Conservation (phyloP, 2,113 vertebrate species). For the Sturnira hondurensis region DNA sequence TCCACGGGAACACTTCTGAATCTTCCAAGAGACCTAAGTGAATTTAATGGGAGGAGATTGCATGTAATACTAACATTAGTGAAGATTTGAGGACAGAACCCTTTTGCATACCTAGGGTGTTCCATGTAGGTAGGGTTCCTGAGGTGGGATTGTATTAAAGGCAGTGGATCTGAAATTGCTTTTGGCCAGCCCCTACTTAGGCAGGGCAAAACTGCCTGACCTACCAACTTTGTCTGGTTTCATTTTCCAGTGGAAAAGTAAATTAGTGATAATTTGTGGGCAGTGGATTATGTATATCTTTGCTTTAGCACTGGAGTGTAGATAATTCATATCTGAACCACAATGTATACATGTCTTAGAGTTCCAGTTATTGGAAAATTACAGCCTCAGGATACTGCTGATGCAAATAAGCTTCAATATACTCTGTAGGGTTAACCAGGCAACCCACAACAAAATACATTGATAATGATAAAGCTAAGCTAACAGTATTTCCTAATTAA, state of each 20-base stretch:
- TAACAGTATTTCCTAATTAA: slow-evolving; percentile 62
- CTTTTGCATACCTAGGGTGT: background rate
- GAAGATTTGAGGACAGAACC: background rate
- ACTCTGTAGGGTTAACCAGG: slow-evolving; percentile 56
- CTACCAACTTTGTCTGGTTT: slow-evolving; percentile 29
- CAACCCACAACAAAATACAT: slow-evolving; percentile 62
- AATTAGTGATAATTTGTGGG: slow-evolving; percentile 59
- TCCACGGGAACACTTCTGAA: background rate
- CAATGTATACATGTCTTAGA: slow-evolving; percentile 61
- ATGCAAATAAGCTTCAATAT: slow-evolving; percentile 47
- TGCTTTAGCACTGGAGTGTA: background rate
- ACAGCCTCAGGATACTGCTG: slow-evolving; percentile 39
- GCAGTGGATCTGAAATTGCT: background rate
- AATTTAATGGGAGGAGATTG: background rate
- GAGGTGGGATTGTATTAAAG: background rate
- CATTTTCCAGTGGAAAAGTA: slow-evolving; percentile 72
- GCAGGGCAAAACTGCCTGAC: slow-evolving; percentile 23
- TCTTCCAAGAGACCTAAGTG: background rate
- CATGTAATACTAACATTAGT: background rate
- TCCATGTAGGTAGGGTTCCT: background rate
- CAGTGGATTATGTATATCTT: slow-evolving; percentile 52
- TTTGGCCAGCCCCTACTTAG: background rate
- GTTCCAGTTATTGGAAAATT: slow-evolving; percentile 69
- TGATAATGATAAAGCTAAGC: slow-evolving; percentile 54
- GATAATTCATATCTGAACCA: slow-evolving; percentile 58